Percentiles rank a stretch among this genome's conserved stretches.
Conservation (phyloP, 2,113 vertebrate genomes). For the Corythornis vintsioides region DNA sequence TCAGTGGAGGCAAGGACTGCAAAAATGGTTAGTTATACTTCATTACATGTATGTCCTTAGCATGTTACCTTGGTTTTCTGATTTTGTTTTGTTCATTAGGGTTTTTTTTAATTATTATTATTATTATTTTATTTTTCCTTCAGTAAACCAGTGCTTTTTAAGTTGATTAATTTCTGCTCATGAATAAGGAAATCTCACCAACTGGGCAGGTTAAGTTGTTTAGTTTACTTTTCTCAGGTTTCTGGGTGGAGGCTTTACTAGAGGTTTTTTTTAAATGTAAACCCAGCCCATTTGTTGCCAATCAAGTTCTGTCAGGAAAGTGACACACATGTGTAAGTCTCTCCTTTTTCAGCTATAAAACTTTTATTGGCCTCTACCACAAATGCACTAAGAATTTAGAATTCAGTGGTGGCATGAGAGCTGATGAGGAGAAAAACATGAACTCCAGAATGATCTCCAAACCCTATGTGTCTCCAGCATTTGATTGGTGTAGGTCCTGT, state of each 20-base stretch:
- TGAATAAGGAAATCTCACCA: background rate
- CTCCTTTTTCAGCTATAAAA: background rate
- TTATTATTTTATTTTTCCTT: background rate
- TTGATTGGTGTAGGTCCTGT: background rate
- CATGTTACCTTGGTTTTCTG: background rate
- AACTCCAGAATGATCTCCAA: background rate
- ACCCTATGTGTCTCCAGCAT: background rate
- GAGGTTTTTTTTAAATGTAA: background rate
- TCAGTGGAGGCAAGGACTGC: background rate
- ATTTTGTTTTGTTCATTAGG: background rate
- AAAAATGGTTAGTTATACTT: background rate
- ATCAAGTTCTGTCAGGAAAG: background rate
- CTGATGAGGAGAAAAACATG: background rate
- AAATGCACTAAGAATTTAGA: background rate
- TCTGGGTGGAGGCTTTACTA: conserved; percentile 26
- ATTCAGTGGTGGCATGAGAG: background rate
- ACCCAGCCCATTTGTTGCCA: background rate
- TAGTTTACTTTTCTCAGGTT: background rate
- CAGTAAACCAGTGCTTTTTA: background rate
- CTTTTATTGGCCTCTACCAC: background rate
- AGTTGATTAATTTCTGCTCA: background rate
- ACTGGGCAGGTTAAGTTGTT: background rate
- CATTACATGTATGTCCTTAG: background rate
- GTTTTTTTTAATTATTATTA: background rate
- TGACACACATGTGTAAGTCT: background rate